These are phyloP conservation scores for Merops nubicus DNA, from an alignment of 2,113 vertebrate genomes.

Conservation along the genomic window DNA sequence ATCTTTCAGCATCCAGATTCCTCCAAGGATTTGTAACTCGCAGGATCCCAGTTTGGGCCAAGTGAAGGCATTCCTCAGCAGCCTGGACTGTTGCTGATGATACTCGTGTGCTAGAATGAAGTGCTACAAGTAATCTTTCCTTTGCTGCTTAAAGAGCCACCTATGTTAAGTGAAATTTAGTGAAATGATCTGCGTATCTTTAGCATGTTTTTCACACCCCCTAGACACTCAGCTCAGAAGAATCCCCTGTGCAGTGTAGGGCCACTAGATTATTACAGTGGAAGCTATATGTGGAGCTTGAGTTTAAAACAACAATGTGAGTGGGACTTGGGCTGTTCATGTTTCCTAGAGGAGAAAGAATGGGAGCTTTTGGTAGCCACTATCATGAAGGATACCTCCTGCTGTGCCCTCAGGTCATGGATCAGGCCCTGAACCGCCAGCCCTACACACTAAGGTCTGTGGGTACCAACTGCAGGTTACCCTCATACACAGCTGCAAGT, in stretches of 20 bases:
- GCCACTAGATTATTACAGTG: background rate
- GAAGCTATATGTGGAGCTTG: background rate
- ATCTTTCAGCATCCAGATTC: slow-evolving; percentile 51
- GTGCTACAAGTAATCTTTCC: background rate
- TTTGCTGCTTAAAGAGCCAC: background rate
- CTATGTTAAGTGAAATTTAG: slow-evolving; percentile 6
- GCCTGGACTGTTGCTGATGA: background rate
- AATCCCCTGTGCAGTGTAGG: background rate
- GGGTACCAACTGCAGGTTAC: background rate
- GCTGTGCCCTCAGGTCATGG: background rate
- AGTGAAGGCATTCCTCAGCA: slow-evolving; percentile 14
- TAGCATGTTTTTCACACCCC: background rate
- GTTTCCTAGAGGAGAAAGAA: background rate
- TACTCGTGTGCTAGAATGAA: background rate
- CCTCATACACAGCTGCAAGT: background rate
- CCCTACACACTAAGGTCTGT: background rate
- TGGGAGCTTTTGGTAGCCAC: background rate
- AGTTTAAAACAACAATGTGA: background rate
- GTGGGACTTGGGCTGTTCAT: background rate
- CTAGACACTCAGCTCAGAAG: background rate
- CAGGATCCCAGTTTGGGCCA: background rate
- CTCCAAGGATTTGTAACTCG: slow-evolving; percentile 46
- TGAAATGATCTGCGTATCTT: background rate
- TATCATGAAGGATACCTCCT: background rate
- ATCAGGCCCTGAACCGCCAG: background rate